Conservation (phyloP, 2,888 invertebrate genomes). For the Noctua janthina region DNA sequence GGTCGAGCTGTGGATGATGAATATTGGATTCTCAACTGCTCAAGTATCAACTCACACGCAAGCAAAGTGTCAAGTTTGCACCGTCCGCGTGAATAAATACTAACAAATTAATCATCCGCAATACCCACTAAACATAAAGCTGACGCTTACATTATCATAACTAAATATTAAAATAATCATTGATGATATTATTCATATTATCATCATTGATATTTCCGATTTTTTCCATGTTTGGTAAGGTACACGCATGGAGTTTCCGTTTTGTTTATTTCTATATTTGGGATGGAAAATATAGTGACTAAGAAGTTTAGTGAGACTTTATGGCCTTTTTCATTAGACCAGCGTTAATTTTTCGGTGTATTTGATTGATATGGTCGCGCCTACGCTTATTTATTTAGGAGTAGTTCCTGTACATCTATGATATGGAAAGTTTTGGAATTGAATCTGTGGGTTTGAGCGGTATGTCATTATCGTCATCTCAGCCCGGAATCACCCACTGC, state of each 20-base stretch:
- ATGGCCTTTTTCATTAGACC: background rate
- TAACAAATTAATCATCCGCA: constrained; percentile 30
- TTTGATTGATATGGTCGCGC: background rate
- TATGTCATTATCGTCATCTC: background rate
- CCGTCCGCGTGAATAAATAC: background rate
- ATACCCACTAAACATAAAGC: background rate
- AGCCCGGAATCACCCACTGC: no score
- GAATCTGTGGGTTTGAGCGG: background rate
- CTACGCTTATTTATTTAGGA: background rate
- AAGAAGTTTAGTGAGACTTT: background rate
- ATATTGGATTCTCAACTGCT: background rate
- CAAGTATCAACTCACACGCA: background rate
- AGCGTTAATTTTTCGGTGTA: constrained; percentile 24
- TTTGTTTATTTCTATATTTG: constrained; percentile 36
- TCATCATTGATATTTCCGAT: constrained; percentile 30
- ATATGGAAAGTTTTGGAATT: background rate
- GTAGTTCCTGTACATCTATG: background rate
- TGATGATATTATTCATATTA: constrained; percentile 10
- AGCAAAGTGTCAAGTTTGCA: background rate
- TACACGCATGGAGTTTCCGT: constrained; percentile 28
- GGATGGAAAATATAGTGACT: background rate
- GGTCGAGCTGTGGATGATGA: background rate
- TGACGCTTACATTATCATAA: constrained; percentile 33
- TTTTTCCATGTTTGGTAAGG: constrained; percentile 11
- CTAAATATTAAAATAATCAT: constrained; percentile 42